Evolutionary conservation across 2,113 vertebrate species (phyloP), one percentile per base, ranked within the genome.

Genomic region (Odontophorus gujanensis): DNA sequence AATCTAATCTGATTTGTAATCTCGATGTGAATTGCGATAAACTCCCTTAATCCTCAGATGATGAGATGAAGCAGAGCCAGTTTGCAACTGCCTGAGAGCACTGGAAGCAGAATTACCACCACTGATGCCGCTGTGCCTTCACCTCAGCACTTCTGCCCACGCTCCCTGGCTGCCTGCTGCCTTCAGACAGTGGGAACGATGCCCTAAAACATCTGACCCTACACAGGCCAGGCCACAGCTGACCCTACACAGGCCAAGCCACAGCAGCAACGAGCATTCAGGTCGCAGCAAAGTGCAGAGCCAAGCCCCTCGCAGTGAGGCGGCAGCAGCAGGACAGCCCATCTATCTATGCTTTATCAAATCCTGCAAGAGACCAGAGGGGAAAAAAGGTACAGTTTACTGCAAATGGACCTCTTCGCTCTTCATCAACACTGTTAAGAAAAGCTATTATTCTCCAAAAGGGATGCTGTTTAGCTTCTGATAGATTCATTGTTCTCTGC

Each of bases 401-500:
- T 95, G 96, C 95, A 95, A 97, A 96, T 95, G 93, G 93, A 63
- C 85, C 96, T 95, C 92, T 97, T 97, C 95, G 38, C 96, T 96
- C 95, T 91, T 97, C 94, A 96, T 96, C 95, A 95, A 96, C 94
- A 93, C 89, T n/a, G 97, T 17, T 20, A 87, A 81, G 89, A 95
- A 96, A 96, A 96, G 93, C 92, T 45, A 97, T 97, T 96, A 97
- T 28, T 89, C 45, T 11, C 80, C 88, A 71, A 91, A 95, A 94
- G 91, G 93, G 94, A 81, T 61, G 95, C 95, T 87, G 87, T 93
- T 94, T 93, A 91, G 92, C 24, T 75, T 80, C 82, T 34, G 89
- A 83, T 87, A 86, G 95, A 80, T 81, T 61, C 93, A 7, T 7
- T 17, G 93, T 57, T 10, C 84, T 88, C 95, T 50, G 96, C 96